Evolutionary conservation across 2,113 vertebrate genomes (phyloP).

Genomic region (Odontophorus gujanensis): DNA sequence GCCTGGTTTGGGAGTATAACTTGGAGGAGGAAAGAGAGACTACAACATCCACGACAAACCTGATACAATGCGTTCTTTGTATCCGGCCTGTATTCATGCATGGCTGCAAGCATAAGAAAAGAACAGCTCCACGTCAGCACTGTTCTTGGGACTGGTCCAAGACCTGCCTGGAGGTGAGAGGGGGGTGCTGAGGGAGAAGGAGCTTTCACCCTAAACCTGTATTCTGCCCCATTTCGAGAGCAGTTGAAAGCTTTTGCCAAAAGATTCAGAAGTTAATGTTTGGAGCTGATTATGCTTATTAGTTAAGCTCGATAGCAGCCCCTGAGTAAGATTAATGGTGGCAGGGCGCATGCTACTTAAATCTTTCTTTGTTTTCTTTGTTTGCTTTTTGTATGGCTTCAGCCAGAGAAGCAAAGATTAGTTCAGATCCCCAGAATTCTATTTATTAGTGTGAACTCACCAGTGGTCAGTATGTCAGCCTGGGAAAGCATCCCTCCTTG

Average conservation of each 20-base stretch:
- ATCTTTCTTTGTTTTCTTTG: neutral
- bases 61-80: neutral
- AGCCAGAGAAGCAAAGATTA: neutral
- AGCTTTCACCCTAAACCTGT: neutral
- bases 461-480: neutral
- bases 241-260: neutral
- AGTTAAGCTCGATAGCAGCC: neutral
- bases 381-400: neutral
- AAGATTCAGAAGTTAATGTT: neutral
- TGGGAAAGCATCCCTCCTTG: neutral
- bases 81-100: neutral
- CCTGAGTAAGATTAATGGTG: neutral
- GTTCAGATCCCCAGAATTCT: neutral
- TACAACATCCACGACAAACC: neutral
- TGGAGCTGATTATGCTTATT: neutral
- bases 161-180: conserved; percentile 5
- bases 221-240: neutral
- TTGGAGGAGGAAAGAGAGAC: neutral
- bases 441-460: neutral
- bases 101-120: neutral
- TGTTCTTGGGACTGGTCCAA: neutral
- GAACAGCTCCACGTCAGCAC: neutral
- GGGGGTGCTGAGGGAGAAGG: neutral
- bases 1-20: neutral
- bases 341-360: neutral